Percentiles rank a stretch among this genome's conserved stretches.
phyloP scores from a whole-genome alignment of 92 coral and sea anemone species.

The Siderastrea radians region DNA sequence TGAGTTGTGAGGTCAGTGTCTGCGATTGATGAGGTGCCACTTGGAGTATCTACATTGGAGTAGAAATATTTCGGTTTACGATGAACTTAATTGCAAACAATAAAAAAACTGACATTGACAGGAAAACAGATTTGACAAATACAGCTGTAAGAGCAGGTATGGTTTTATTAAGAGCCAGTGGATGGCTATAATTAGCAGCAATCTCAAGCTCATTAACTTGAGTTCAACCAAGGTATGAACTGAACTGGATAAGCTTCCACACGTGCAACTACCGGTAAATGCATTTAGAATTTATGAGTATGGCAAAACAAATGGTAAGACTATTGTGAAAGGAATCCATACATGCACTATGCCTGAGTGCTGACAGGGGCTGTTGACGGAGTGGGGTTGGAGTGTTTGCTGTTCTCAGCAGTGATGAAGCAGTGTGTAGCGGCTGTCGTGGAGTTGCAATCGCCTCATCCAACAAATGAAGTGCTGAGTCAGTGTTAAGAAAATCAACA shows the following conservation, averaged over 20 bases:
- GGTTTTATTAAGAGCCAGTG: too few species aligned
- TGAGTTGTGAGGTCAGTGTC: conserved; percentile 84
- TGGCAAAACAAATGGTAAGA: too few species aligned
- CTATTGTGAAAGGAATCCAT: conserved; percentile 28
- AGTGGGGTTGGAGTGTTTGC: conserved; percentile 92
- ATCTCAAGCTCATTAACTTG: too few species aligned
- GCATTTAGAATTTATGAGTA: too few species aligned
- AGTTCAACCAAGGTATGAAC: too few species aligned
- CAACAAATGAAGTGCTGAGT: conserved; percentile 82
- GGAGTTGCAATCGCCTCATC: conserved; percentile 89
- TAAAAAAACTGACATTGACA: neutral
- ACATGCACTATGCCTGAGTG: conserved; percentile 90
- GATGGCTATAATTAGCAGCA: too few species aligned
- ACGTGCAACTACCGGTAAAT: too few species aligned
- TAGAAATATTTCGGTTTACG: neutral
- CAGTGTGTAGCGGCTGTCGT: conserved; percentile 76
- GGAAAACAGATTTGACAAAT: neutral
- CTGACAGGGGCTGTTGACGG: conserved; percentile 72
- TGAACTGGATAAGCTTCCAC: neutral
- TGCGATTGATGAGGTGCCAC: conserved; percentile 90
- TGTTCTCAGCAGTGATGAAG: conserved; percentile 78
- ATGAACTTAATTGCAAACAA: neutral
- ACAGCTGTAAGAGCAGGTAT: too few species aligned
- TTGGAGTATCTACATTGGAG: conserved; percentile 83
- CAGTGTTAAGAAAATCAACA: conserved; percentile 25